Evolutionary conservation across 2,888 invertebrate species (phyloP).

Genomic region (Drosophila lacicola): DNA sequence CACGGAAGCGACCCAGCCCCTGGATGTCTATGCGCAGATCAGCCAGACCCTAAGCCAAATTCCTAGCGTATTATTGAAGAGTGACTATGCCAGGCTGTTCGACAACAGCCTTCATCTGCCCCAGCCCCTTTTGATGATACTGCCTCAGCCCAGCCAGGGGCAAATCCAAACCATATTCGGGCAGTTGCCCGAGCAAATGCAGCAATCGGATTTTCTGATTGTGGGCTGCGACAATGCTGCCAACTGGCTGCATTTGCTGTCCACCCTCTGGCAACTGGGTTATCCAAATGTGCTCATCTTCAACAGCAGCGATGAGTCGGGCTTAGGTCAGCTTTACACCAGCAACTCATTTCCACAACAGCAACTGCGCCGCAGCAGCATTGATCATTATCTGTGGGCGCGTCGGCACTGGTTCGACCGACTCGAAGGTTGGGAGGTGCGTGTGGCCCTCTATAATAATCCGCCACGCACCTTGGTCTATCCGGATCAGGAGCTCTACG

Average conservation of each 20-base stretch:
- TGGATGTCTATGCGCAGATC: slow-evolving; percentile 14
- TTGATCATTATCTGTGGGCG: slow-evolving; percentile 40
- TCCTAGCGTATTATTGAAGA: slow-evolving; percentile 40
- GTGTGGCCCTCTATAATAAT: slow-evolving; percentile 56
- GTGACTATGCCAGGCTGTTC: not conserved
- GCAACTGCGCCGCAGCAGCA: slow-evolving; percentile 20
- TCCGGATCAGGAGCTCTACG: slow-evolving; percentile 35
- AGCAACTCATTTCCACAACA: slow-evolving; percentile 36
- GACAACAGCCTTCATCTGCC: not conserved
- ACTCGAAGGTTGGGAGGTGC: slow-evolving; percentile 42
- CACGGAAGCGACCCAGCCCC: not conserved
- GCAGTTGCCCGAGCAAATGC: slow-evolving; percentile 36
- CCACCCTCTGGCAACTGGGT: slow-evolving; percentile 39
- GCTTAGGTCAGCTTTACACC: slow-evolving; percentile 10
- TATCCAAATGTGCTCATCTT: slow-evolving; percentile 55
- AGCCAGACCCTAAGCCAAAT: slow-evolving; percentile 14
- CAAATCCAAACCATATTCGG: slow-evolving; percentile 16
- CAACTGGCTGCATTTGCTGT: slow-evolving; percentile 37
- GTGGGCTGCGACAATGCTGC: slow-evolving; percentile 26
- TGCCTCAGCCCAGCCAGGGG: not conserved
- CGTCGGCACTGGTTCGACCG: slow-evolving; percentile 55
- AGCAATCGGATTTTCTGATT: slow-evolving; percentile 40
- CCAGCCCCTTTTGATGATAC: slow-evolving; percentile 41
- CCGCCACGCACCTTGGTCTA: slow-evolving; percentile 64
- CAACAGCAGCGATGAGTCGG: slow-evolving; percentile 21